Base-by-base conservation (phyloP, 2,113 vertebrate genomes). In the Mesitornis unicolor region DNA sequence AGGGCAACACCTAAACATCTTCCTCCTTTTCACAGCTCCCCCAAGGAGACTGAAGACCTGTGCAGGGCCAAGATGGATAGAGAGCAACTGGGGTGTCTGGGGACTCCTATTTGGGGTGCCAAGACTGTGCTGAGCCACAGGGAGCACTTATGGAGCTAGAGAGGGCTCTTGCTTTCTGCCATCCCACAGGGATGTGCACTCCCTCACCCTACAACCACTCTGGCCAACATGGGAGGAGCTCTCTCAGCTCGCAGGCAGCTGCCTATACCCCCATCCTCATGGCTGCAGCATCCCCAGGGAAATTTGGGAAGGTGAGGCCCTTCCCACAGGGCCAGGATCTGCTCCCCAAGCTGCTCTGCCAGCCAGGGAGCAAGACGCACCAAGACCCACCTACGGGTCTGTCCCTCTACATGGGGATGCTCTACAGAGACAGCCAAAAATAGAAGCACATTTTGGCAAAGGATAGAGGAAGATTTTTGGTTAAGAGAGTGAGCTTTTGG, bases 381-480 rank as follows among this genome's bases (percentile, higher is more conserved):
- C 53, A 69, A 50, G 61, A 83, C 33, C 25, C 75, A 64, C 10
- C 43, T 13, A 14, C 0, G 2, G 14, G 29, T 16, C 60, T n/a
- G 10, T 6, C n/a, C 31, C 35, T 68, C 38, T n/a, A 10, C 60
- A 60, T 1, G 4, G 70, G 85, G n/a, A 19, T 47, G 45, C 33
- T 69, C 43, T 25, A 12, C 40, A 20, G 29, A 33, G 26, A 75
- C 60, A 74, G 40, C 6, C 56, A 57, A 35, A 74, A 40, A 11
- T 2, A 75, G 15, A 74, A 74, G 13, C 8, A 13, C 10, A 11
- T 51, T 76, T 73, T 43, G 53, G 11, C 38, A 76, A 84, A 63
- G 22, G 6, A 2, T 38, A 45, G 13, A 1, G 0, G 0, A 22
- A 47, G 22, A 16, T 48, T 57, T 53, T 35, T 43, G 40, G 25